Base-by-base conservation (phyloP, 2,888 invertebrate genomes). In the Lepetodrilus schrolli region DNA sequence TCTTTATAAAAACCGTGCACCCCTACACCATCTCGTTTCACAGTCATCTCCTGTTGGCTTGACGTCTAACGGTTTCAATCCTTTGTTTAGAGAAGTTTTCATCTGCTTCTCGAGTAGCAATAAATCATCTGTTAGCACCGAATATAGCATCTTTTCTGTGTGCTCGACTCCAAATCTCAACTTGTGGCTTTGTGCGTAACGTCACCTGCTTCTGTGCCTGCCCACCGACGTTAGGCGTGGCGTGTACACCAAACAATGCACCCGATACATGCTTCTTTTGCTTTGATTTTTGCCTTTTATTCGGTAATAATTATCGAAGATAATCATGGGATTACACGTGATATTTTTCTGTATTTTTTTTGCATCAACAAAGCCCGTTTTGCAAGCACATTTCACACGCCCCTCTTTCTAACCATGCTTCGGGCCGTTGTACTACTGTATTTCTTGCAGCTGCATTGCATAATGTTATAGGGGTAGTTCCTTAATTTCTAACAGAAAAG, bases 271-370 rank as follows among this genome's bases (percentile, higher is more conserved):
- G 76, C 74, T 66, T 76, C 73, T 70, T 76, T 76, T 69, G 76
- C 75, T 76, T 85, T 82, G 81, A 80, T 84, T 85, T n/a, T 84
- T 81, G 79, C 81, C 84, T 83, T 86, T 87, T 86, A 84, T 86
- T 83, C 84, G 82, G 80, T 83, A 82, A 82, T 87, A 86, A 87
- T 87, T 85, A 85, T 81, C 83, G 81, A 82, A 83, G 80, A 84
- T 84, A 86, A 86, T 85, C 85, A 83, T 75, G 82, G 84, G 84
- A 82, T 84, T 85, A 84, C 85, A 86, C 84, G 84, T 84, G 81
- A 84, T 80, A 76, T 76, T 78, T 80, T 75, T 70, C 74, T 76
- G 69, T 66, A 75, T 75, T 80, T 74, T 75, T 74, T 72, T 70
- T 69, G 48, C 69, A 58, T 74, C 74, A 84, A 84, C 85, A 86